phyloP scores from a whole-genome alignment of 1,140 invertebrate species.

The Eubasilissa regina region DNA sequence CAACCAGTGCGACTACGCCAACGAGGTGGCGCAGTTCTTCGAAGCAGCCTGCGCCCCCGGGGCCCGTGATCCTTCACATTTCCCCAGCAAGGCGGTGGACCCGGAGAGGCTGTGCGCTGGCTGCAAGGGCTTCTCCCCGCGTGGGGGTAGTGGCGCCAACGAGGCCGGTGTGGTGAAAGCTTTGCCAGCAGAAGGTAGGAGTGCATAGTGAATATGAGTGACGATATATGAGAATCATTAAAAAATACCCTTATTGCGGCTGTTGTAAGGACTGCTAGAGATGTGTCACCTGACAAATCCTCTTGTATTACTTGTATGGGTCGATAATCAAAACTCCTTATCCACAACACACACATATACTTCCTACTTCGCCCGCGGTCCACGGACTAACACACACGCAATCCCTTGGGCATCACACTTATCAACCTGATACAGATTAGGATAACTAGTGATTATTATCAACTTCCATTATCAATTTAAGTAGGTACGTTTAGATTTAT shows the following conservation, averaged over 20 bases:
- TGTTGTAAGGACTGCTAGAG: too few relatives aligned
- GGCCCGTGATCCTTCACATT: slow-evolving; percentile 69
- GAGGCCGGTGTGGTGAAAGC: slow-evolving; percentile 50
- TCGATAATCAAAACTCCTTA: too few relatives aligned
- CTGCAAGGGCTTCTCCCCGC: slow-evolving; percentile 59
- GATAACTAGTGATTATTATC: too few relatives aligned
- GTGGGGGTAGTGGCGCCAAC: slow-evolving; percentile 20
- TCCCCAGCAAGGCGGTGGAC: slow-evolving; percentile 62
- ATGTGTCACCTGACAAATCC: too few relatives aligned
- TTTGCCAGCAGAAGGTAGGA: not conserved
- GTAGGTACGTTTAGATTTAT: too few relatives aligned
- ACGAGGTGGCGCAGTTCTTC: slow-evolving; percentile 73
- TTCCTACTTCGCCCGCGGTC: too few relatives aligned
- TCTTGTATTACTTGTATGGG: too few relatives aligned
- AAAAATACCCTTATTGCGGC: not conserved
- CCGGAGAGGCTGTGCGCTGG: slow-evolving; percentile 62
- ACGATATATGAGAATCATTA: not conserved
- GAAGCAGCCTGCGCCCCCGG: slow-evolving; percentile 75
- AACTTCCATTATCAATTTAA: too few relatives aligned
- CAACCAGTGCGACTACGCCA: slow-evolving; percentile 73
- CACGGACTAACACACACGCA: too few relatives aligned
- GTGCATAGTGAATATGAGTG: not conserved
- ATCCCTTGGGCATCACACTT: too few relatives aligned
- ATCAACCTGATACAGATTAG: too few relatives aligned
- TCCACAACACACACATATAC: too few relatives aligned